A percentile compares a stretch with the other conserved stretches of the same genome.
Evolutionary conservation across 2,888 invertebrate species (phyloP).

Genomic region (Geophilus truncorum): DNA sequence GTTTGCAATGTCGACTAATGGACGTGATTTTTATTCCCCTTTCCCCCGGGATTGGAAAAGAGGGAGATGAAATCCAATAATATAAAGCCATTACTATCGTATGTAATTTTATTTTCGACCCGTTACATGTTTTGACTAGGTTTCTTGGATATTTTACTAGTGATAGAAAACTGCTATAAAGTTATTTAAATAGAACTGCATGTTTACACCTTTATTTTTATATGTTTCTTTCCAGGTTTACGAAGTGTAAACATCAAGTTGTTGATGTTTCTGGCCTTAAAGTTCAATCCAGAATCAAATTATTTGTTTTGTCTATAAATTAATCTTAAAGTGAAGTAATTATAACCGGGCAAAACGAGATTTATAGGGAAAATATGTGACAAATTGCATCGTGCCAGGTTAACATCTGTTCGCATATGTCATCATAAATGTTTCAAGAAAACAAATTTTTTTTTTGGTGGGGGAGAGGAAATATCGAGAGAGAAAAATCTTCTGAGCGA

Average conservation of each 20-base stretch:
- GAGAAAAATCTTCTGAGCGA: background rate
- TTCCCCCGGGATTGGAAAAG: background rate
- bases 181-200: conserved; percentile 8
- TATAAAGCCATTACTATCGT: background rate
- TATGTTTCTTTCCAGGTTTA: no score
- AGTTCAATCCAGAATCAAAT: no score
- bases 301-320: background rate
- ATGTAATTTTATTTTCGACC: background rate
- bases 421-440: background rate
- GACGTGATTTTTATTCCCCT: background rate
- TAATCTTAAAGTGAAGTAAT: background rate
- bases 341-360: no score
- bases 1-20: background rate
- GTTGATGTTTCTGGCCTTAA: background rate
- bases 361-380: conserved; percentile 33
- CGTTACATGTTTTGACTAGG: background rate
- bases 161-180: conserved; percentile 13
- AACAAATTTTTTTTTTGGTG: background rate
- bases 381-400: background rate
- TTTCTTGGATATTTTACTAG: background rate
- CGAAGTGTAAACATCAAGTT: background rate
- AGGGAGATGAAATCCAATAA: background rate
- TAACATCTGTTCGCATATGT: background rate
- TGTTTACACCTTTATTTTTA: conserved; percentile 1
- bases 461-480: no score